phyloP scores from a whole-genome alignment of 92 coral and sea anemone species.

The Galaxea fascicularis region DNA sequence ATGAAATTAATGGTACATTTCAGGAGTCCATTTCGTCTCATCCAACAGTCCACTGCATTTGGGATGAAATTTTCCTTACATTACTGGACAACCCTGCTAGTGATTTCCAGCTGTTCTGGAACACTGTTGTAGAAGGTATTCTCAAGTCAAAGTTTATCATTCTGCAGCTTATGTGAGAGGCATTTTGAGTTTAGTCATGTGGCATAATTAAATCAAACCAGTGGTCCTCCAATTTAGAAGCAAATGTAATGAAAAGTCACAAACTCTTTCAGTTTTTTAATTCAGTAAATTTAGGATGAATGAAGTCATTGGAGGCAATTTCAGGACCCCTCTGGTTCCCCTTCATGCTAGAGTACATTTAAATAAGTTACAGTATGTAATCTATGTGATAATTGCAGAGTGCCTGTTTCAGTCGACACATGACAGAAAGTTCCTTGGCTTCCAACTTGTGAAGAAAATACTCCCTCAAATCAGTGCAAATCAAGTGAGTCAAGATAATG shows the following conservation, averaged over 20 bases:
- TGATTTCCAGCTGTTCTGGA: slow-evolving; percentile 89
- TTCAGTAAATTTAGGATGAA: too few relatives aligned
- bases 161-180: too few relatives aligned
- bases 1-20: not conserved
- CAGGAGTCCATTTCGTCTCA: slow-evolving; percentile 89
- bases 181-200: too few relatives aligned
- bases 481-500: slow-evolving; percentile 64
- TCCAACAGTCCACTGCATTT: slow-evolving; percentile 92
- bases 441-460: slow-evolving; percentile 75
- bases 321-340: too few relatives aligned
- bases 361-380: too few relatives aligned
- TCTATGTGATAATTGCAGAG: slow-evolving; percentile 55
- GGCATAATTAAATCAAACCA: too few relatives aligned
- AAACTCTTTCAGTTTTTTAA: too few relatives aligned
- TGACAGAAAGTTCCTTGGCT: slow-evolving; percentile 91
- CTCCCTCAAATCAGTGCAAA: slow-evolving; percentile 74
- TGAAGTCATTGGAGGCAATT: too few relatives aligned
- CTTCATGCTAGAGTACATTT: too few relatives aligned
- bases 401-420: slow-evolving; percentile 92
- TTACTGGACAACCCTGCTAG: slow-evolving; percentile 55
- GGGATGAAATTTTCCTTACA: slow-evolving; percentile 82
- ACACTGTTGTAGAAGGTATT: slow-evolving; percentile 84
- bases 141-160: not conserved
- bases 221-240: too few relatives aligned
- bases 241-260: too few relatives aligned